Evolutionary conservation across 1,140 invertebrate genomes (phyloP), one percentile per base, ranked within the genome.

Genomic region (Apolygus lucorum): DNA sequence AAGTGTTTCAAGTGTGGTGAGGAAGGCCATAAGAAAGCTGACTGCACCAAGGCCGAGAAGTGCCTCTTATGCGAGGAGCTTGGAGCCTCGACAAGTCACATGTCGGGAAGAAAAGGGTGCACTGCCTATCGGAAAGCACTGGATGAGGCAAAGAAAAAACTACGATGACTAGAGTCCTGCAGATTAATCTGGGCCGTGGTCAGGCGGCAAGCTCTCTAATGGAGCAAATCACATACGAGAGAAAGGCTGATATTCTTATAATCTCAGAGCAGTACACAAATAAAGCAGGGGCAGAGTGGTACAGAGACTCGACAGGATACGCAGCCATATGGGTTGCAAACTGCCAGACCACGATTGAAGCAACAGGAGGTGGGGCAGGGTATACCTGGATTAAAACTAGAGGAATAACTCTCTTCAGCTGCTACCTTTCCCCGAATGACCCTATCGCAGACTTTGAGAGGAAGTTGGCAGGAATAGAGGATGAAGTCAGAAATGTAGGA

Each of bases 341-440:
- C n/a, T n/a, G n/a, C n/a, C n/a, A n/a, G n/a, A n/a, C n/a, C n/a
- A n/a, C n/a, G n/a, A n/a, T n/a, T n/a, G n/a, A n/a, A n/a, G n/a
- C n/a, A n/a, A n/a, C n/a, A n/a, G n/a, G n/a, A n/a, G n/a, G n/a
- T n/a, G n/a, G n/a, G n/a, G n/a, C n/a, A n/a, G n/a, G n/a, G n/a
- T n/a, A n/a, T n/a, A n/a, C n/a, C n/a, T n/a, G n/a, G n/a, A n/a
- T n/a, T n/a, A n/a, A n/a, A n/a, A n/a, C n/a, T n/a, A n/a, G n/a
- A n/a, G n/a, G n/a, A n/a, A 24, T 59, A 11, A 59, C 22, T 8
- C 22, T 72, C 24, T 70, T 66, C 68, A 71, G 68, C 26, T 72
- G 69, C 63, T 73, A 73, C 54, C 67, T 71, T 2, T 68, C 73
- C 13, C 71, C 69, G 13, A 71, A 68, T 49, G 49, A 52, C 17